phyloP scores from a whole-genome alignment of 1,140 invertebrate species.

The Eriosoma lanigerum region DNA sequence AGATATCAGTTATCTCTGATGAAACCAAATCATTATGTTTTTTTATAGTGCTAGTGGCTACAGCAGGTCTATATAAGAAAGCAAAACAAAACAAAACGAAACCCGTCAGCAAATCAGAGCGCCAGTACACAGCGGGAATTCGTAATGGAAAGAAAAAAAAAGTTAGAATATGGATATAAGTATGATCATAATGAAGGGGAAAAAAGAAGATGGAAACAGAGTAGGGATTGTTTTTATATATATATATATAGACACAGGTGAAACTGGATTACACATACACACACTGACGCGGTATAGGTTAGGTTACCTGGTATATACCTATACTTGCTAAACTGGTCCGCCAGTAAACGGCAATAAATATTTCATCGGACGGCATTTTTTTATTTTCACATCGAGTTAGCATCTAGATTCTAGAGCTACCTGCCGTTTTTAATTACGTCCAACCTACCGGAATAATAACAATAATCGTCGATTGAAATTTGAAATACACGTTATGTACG shows the following conservation, averaged over 20 bases:
- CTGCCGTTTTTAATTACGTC: constrained; percentile 26
- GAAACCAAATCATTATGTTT: constrained; percentile 18
- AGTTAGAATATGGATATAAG: constrained; percentile 1
- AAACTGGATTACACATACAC: constrained; percentile 39
- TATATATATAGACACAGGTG: constrained; percentile 24
- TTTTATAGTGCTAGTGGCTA: not conserved
- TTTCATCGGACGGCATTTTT: constrained; percentile 22
- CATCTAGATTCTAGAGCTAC: too few species aligned
- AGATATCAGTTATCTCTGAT: constrained; percentile 11
- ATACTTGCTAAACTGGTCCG: constrained; percentile 12
- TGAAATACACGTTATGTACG: not conserved
- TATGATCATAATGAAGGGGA: constrained; percentile 4
- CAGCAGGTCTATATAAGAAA: too few species aligned
- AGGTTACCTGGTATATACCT: not conserved
- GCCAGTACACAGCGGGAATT: constrained; percentile 24
- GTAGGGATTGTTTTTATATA: constrained; percentile 3
- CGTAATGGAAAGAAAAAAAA: not conserved
- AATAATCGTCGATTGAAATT: constrained; percentile 11
- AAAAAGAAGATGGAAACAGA: constrained; percentile 28
- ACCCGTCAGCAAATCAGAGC: constrained; percentile 39
- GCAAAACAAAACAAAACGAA: not conserved
- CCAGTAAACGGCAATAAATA: constrained; percentile 36
- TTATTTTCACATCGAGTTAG: not conserved
- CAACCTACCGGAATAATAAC: not conserved
- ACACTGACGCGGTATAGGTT: too few species aligned